Conservation (phyloP, 1,140 invertebrate genomes). For the Neodiprion lecontei region DNA sequence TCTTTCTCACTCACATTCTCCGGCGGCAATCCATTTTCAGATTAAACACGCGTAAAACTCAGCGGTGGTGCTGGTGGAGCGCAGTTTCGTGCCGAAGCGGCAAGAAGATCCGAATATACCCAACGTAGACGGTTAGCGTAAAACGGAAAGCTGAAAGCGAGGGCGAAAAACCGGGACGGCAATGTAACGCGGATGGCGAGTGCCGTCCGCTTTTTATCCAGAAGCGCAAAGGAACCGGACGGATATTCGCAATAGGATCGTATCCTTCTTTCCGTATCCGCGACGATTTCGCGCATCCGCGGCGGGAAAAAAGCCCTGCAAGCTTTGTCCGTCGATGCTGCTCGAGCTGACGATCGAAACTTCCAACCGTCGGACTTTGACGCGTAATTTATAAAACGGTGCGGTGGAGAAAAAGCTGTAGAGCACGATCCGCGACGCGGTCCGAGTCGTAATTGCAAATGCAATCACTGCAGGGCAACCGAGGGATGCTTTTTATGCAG, state of each 20-base stretch:
- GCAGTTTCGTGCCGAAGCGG: not conserved
- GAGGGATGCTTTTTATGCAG: no score
- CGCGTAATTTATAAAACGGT: no score
- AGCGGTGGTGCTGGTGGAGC: slow-evolving; percentile 28
- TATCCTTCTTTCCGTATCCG: no score
- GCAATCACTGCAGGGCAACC: slow-evolving; percentile 36
- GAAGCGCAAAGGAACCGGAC: no score
- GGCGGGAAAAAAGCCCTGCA: no score
- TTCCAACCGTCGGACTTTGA: no score
- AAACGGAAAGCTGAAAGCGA: slow-evolving; percentile 26
- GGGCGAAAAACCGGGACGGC: slow-evolving; percentile 10
- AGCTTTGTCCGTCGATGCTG: no score
- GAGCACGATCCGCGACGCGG: no score
- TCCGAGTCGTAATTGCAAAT: slow-evolving; percentile 47
- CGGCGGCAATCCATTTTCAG: slow-evolving; percentile 55
- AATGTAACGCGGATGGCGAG: slow-evolving; percentile 13
- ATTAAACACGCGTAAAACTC: slow-evolving; percentile 60
- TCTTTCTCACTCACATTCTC: slow-evolving; percentile 15
- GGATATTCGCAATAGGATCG: no score
- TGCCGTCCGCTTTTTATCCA: not conserved
- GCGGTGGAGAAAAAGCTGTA: no score
- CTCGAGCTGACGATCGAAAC: no score
- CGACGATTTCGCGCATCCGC: no score
- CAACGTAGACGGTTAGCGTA: not conserved
- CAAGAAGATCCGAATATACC: not conserved